Evolutionary conservation across 2,888 invertebrate genomes (phyloP).

Genomic region (Epistrophella euchroma): DNA sequence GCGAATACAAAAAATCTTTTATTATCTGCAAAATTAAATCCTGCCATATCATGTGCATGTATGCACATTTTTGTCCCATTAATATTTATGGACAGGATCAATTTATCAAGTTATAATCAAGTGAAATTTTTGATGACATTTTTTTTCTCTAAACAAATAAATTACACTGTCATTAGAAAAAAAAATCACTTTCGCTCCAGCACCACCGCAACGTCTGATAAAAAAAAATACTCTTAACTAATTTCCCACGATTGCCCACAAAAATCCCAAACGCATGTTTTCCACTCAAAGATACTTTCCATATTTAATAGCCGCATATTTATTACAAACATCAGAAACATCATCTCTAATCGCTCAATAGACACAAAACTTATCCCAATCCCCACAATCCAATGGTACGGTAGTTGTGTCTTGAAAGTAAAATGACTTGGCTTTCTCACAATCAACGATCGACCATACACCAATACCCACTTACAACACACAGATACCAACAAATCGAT

Average conservation of each 20-base stretch:
- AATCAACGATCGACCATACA: neutral
- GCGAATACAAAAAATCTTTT: neutral
- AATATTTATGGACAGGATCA: neutral
- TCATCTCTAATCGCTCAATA: conserved; percentile 58
- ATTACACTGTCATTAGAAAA: neutral
- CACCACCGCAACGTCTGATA: neutral
- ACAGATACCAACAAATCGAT: conserved; percentile 46
- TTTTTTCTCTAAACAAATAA: neutral
- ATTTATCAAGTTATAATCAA: conserved; percentile 1
- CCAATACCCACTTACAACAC: conserved; percentile 17
- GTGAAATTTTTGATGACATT: conserved; percentile 24
- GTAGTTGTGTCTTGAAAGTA: conserved; percentile 52
- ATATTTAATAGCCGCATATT: conserved; percentile 43
- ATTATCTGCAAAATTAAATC: neutral
- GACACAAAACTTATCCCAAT: conserved; percentile 49
- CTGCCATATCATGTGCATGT: neutral
- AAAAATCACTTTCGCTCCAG: conserved; percentile 39
- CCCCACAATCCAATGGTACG: neutral
- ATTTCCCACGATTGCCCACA: conserved; percentile 56
- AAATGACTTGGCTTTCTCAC: conserved; percentile 38
- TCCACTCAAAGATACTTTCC: conserved; percentile 52
- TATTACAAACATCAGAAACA: conserved; percentile 40
- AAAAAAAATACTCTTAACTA: neutral
- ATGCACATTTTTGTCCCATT: neutral
- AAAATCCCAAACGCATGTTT: conserved; percentile 39